Percentiles rank a stretch among this genome's conserved stretches.
Conservation (phyloP, 2,113 vertebrate species). For the Paralichthys olivaceus region DNA sequence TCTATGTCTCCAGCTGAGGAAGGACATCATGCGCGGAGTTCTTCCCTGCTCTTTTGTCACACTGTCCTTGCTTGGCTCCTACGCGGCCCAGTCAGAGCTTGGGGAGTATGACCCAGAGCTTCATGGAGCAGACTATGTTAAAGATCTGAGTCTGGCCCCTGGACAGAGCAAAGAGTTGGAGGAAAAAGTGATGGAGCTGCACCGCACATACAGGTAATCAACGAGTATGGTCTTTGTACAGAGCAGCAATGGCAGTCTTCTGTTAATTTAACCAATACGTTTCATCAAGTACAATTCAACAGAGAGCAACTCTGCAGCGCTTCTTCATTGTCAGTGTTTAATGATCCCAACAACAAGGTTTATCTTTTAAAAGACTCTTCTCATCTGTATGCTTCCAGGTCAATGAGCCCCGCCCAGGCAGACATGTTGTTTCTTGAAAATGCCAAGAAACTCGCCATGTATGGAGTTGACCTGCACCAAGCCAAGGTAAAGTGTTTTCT, state of each 20-base stretch:
- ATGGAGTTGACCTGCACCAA: constrained; percentile 95
- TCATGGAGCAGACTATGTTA: constrained; percentile 88
- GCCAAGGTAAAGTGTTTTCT: constrained; percentile 86
- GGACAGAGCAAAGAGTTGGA: constrained; percentile 95
- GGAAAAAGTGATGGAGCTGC: constrained; percentile 93
- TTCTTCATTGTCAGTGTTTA: not conserved
- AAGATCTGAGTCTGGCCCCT: constrained; percentile 89
- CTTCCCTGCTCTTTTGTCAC: constrained; percentile 97
- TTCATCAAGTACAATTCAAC: not conserved
- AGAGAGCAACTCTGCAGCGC: not conserved
- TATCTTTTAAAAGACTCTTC: not conserved
- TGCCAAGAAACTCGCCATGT: constrained; percentile 96
- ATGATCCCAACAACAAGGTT: not conserved
- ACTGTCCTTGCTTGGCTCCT: constrained; percentile 93
- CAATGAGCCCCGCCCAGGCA: constrained; percentile 96
- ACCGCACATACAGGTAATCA: constrained; percentile 90
- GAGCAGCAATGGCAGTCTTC: not conserved
- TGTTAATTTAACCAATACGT: not conserved
- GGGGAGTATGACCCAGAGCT: constrained; percentile 93
- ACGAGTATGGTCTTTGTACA: not conserved
- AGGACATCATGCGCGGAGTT: constrained; percentile 89
- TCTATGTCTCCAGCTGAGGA: constrained; percentile 93
- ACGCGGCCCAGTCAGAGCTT: constrained; percentile 92
- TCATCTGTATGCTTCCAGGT: constrained; percentile 78
- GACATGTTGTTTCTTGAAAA: constrained; percentile 97